Percentiles rank a stretch among this genome's conserved stretches.
Evolutionary conservation across 2,113 vertebrate genomes (phyloP).

Genomic region (human (Homo sapiens)): DNA sequence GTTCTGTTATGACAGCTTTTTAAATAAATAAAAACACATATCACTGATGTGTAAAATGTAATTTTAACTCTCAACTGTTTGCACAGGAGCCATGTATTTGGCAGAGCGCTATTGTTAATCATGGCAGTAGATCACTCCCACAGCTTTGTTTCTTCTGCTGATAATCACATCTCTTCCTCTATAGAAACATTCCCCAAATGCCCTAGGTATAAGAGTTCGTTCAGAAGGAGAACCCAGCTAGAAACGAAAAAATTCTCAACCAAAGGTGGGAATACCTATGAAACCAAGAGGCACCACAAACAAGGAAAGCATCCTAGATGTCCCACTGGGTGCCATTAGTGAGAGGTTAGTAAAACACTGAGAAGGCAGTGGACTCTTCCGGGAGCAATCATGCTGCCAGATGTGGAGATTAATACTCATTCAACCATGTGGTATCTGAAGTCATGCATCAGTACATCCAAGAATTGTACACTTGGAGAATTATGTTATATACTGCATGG

Average conservation of each 20-base stretch:
- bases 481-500: neutral
- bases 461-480: neutral
- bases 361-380: neutral
- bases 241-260: neutral
- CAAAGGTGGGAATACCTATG: neutral
- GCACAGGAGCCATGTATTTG: neutral
- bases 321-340: neutral
- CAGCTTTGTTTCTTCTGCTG: neutral
- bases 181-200: neutral
- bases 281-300: neutral
- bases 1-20: slow-evolving; percentile 9
- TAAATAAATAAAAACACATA: neutral
- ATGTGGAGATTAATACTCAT: neutral
- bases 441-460: neutral
- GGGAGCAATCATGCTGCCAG: neutral
- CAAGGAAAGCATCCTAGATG: neutral
- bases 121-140: neutral
- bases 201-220: neutral
- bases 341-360: neutral
- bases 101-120: neutral
- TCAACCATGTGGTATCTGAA: neutral
- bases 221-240: neutral
- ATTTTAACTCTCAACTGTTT: neutral
- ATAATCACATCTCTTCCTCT: neutral
- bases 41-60: slow-evolving; percentile 21